A percentile compares a stretch with the other conserved stretches of the same genome.
Conservation (phyloP, 92 coral and sea anemone species). For the Hydrozoanthus gracilis region DNA sequence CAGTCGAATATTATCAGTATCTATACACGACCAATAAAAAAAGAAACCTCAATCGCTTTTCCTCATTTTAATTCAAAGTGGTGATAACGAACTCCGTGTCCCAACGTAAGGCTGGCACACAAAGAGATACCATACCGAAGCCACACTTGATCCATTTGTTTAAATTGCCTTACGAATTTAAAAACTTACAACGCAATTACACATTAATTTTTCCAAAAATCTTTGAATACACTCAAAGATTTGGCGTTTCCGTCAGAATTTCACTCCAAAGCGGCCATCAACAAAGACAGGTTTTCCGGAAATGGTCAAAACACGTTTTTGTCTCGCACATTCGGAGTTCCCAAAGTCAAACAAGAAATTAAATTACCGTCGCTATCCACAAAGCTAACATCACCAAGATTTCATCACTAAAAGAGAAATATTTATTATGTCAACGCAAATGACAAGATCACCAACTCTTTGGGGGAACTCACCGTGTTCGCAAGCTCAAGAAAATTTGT, state of each 20-base stretch:
- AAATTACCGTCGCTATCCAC: background rate
- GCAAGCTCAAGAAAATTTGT: constrained; percentile 96
- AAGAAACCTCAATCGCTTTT: constrained; percentile 13
- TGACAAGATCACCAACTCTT: background rate
- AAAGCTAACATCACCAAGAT: background rate
- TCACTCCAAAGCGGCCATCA: constrained; percentile 27
- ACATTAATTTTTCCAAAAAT: constrained; percentile 5
- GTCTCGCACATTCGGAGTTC: background rate
- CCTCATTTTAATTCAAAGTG: background rate
- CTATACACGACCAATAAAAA: background rate
- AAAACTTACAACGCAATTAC: constrained; percentile 19
- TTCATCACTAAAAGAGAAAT: constrained; percentile 21
- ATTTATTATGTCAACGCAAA: background rate
- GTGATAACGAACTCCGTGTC: background rate
- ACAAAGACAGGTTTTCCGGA: constrained; percentile 33
- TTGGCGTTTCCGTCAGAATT: constrained; percentile 1
- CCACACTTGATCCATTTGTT: constrained; percentile 16
- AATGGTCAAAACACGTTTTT: constrained; percentile 38
- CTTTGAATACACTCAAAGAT: background rate
- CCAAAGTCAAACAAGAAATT: background rate
- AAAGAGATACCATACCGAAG: background rate
- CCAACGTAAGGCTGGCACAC: background rate
- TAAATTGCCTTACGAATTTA: background rate
- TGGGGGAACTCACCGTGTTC: constrained; percentile 87
- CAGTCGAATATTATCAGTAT: constrained; percentile 6